Base-by-base conservation (phyloP, 2,888 invertebrate genomes). In the Tiliacea aurago region DNA sequence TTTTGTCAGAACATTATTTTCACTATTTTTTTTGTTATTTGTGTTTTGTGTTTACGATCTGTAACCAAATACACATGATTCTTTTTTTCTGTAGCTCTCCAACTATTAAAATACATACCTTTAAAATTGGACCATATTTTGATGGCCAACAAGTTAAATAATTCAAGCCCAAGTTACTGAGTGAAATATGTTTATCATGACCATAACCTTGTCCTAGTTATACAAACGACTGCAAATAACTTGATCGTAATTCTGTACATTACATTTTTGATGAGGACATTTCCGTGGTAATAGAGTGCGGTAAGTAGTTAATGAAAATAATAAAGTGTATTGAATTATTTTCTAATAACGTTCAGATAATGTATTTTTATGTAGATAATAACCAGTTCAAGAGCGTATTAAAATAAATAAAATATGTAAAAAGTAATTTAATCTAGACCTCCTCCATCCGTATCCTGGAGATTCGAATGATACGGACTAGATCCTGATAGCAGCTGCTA, bases 121-220 rank as follows among this genome's bases (percentile, higher is more conserved):
- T 49, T 15, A 49, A 49, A 65, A 59, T 51, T 33, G 0, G 11
- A 68, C 18, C 41, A 37, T 55, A 37, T 37, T 28, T 61, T 67
- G 58, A 80, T 68, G 84, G 84, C 15, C 74, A 72, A 58, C 74
- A n/a, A 62, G 43, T 61, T 47, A 1, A 6, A 10, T 28, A 37
- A 56, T n/a, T 13, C n/a, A 2, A 67, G 43, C 33, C 47, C 18
- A 65, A 65, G 68, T 79, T 13, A 65, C 55, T 64, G n/a, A 41
- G 11, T 49, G 49, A 28, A 58, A 58, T 66, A 66, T 49, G 13
- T 65, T 78, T 65, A 78, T 49, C 37, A 78, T 55, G 49, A 37
- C 69, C 81, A 53, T 75, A 75, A 70, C 84, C 84, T 80, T 64
- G 84, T 2, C 18, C 69, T 23, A 58, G 33, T 59, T 74, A 23